Conservation (phyloP, 2,888 invertebrate species). For the Imbricaverruca yamaguchii region DNA sequence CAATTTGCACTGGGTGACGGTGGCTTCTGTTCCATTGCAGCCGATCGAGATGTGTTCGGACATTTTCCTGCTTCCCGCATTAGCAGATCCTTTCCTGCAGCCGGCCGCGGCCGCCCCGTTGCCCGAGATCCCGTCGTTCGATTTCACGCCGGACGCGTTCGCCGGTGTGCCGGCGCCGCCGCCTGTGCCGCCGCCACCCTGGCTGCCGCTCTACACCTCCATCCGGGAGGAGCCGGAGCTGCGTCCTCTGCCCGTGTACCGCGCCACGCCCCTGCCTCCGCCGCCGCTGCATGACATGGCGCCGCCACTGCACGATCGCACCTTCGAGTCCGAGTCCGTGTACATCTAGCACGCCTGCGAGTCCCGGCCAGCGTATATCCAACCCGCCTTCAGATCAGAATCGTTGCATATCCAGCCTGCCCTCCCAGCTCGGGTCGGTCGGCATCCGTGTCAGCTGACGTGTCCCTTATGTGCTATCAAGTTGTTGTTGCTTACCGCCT, state of each 20-base stretch:
- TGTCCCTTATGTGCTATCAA: too few relatives aligned
- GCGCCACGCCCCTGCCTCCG: constrained; percentile 26
- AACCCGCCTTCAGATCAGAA: too few relatives aligned
- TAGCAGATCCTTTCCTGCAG: background rate
- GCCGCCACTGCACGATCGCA: background rate
- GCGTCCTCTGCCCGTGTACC: constrained; percentile 25
- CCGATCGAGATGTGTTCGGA: constrained; percentile 14
- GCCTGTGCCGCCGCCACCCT: background rate
- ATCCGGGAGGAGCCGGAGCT: constrained; percentile 29
- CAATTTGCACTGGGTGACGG: too few relatives aligned
- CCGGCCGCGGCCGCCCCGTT: background rate
- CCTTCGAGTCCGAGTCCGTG: background rate
- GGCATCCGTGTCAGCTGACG: too few relatives aligned
- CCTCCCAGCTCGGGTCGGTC: too few relatives aligned
- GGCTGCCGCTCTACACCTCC: constrained; percentile 30
- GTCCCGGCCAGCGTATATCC: too few relatives aligned
- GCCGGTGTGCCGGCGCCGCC: background rate
- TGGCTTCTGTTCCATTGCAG: background rate
- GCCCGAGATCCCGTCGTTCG: background rate
- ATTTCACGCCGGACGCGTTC: background rate
- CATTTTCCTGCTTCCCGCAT: background rate
- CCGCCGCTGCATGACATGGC: background rate
- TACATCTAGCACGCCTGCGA: background rate
- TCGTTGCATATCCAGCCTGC: too few relatives aligned
- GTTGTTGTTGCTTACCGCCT: too few relatives aligned